Evolutionary conservation across 2,888 invertebrate species (phyloP), one percentile per base, ranked within the genome.

Genomic region (Agonopterix heracliana): DNA sequence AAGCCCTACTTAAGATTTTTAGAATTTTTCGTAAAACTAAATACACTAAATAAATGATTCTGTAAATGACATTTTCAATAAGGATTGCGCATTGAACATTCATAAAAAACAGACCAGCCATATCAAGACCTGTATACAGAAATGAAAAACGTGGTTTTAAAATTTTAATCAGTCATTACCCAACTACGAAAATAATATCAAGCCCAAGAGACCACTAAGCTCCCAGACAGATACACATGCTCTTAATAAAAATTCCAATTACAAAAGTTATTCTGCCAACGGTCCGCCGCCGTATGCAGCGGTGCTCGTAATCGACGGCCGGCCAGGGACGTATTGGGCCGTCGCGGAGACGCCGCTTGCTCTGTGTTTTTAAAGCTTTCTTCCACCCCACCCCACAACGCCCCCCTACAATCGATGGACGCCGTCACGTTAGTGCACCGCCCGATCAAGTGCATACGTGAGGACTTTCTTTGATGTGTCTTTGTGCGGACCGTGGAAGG

Each of bases 361-460:
- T 75, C 77, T 59, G 61, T 64, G 69, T 71, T 72, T 72, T 72
- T 69, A 72, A 70, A 71, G 64, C 68, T 68, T 71, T 71, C 68
- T 68, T 68, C 70, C 57, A 57, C 53, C 54, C 54, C 41, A 11
- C 73, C 72, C 53, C 64, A 49, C 50, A 59, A 47, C 57, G 53
- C 52, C 59, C 62, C 64, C 69, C 71, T 60, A 65, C 82, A 84
- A 86, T 85, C 84, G 86, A 86, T 84, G 85, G 80, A 74, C 74
- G 71, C 57, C 85, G 77, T 85, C 85, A 84, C 78, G 78, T 81
- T 75, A 78, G 75, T 74, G 75, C 81, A 76, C 67, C 71, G 71
- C 69, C 79, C 82, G 81, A 82, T 85, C 83, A 82, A 84, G 81
- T 85, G 85, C 85, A 85, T 81, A 81, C 79, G 81, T 77, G 81